Base-by-base conservation (phyloP, 2,797 vertebrate genomes). In the Taenioides sp. region DNA sequence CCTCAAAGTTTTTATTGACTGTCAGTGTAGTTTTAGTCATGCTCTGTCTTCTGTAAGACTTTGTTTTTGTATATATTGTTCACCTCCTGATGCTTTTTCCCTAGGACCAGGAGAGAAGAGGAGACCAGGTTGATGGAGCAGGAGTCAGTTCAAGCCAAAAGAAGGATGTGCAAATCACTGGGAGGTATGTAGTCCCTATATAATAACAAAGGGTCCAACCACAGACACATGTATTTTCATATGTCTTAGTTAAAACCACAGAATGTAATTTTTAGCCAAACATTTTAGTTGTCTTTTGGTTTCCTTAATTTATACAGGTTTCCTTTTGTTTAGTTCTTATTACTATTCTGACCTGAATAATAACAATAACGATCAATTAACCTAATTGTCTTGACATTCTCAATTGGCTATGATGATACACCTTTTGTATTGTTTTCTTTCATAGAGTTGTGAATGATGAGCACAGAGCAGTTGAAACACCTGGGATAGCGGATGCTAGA, bases 41-140 rank as follows among this genome's bases (percentile, higher is more conserved):
- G 18, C 5, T 50, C 2, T 9, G 43, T 47, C 14, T 10, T 22
- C 52, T 52, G 50, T n/a, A n/a, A 7, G 20, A 1, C 18, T 22
- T 54, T 54, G 20, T 9, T 10, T 47, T 22, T 54, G 49, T 52
- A 18, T 7, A 54, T 9, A n/a, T 22, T 54, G 5, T 43, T 43
- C 4, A 50, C 17, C 16, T 18, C 2, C 17, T 52, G 20, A 52
- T 52, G 18, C 7, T 23, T 57, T 57, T 54, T 23, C 14, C 83
- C 55, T 89, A 97, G 96, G 93, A 93, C 16, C 67, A 82, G 71
- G 84, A 73, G 77, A 89, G 85, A 83, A 89, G 87, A 80, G 90
- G 71, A 81, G 95, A 96, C 86, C 93, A 96, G 77, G 84, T 92
- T 37, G 96, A 97, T 82, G 95, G 94, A 75, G 92, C 89, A 73